A percentile compares a stretch with the other conserved stretches of the same genome.
These are phyloP conservation scores for Oreohelix idahoensis DNA, from an alignment of 1,140 invertebrate species.

Conservation along the genomic window DNA sequence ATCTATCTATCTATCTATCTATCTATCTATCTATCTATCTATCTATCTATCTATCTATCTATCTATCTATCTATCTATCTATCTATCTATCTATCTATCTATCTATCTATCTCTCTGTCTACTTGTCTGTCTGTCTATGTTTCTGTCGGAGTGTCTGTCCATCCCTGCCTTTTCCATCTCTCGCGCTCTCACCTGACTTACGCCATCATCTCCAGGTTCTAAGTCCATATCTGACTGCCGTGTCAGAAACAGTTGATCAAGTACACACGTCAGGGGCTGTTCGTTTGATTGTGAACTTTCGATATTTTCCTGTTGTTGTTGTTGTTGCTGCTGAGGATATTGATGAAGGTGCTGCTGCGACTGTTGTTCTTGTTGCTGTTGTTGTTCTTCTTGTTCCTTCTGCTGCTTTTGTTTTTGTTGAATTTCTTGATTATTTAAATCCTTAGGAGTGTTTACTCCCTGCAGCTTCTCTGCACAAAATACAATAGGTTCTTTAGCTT, in stretches of 20 bases:
- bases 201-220: not conserved
- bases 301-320: not conserved
- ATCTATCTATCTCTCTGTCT: not conserved
- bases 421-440: not conserved
- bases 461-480: not conserved
- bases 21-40: not conserved
- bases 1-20: no score
- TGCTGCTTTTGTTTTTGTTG: not conserved
- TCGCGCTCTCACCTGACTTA: not conserved
- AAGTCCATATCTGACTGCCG: not conserved
- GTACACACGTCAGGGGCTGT: not conserved
- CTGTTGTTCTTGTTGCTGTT: not conserved
- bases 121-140: not conserved
- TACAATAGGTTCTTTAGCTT: no score
- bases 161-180: no score
- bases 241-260: not conserved
- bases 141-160: no score
- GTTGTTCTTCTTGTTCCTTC: not conserved
- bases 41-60: not conserved
- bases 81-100: not conserved
- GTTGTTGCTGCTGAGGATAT: not conserved
- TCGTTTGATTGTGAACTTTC: not conserved
- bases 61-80: not conserved
- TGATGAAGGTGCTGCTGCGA: not conserved
- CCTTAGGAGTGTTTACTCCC: not conserved